Conservation (phyloP, 2,797 vertebrate genomes). For the Amblyopsis hoosieri region DNA sequence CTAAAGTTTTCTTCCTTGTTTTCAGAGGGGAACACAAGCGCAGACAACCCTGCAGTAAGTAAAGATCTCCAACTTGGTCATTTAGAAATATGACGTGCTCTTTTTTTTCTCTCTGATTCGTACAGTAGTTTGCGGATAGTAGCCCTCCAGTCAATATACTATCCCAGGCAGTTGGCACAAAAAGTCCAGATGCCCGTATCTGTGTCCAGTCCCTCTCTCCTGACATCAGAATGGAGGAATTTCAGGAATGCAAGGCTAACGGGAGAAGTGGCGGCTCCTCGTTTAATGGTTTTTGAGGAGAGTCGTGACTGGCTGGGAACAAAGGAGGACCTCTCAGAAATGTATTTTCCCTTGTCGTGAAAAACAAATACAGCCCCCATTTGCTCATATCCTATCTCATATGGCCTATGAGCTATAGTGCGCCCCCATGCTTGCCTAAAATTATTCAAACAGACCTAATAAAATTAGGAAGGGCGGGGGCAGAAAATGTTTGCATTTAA, state of each 20-base stretch:
- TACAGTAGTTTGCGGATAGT: conserved; percentile 54
- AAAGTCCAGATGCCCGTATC: conserved; percentile 46
- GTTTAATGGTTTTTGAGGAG: conserved; percentile 72
- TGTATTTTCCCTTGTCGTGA: conserved; percentile 44
- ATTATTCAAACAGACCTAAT: background rate
- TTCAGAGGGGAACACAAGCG: background rate
- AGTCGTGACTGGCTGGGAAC: conserved; percentile 69
- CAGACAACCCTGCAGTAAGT: background rate
- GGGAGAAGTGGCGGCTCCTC: conserved; percentile 65
- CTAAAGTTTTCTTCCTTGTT: background rate
- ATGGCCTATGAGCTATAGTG: too few species aligned
- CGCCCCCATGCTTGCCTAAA: conserved; percentile 7
- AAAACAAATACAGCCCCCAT: conserved; percentile 39
- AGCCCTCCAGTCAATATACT: conserved; percentile 57
- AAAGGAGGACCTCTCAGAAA: conserved; percentile 60
- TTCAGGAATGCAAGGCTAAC: conserved; percentile 74
- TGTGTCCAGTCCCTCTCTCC: conserved; percentile 51
- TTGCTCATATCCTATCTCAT: too few species aligned
- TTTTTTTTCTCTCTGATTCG: conserved; percentile 34
- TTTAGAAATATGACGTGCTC: conserved; percentile 27
- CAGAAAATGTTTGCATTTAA: background rate
- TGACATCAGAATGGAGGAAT: conserved; percentile 80
- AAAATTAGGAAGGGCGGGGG: background rate
- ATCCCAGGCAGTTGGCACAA: conserved; percentile 30
- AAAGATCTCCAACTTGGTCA: conserved; percentile 26